Conservation (phyloP, 2,797 vertebrate genomes). For the Nannoperca obscura region DNA sequence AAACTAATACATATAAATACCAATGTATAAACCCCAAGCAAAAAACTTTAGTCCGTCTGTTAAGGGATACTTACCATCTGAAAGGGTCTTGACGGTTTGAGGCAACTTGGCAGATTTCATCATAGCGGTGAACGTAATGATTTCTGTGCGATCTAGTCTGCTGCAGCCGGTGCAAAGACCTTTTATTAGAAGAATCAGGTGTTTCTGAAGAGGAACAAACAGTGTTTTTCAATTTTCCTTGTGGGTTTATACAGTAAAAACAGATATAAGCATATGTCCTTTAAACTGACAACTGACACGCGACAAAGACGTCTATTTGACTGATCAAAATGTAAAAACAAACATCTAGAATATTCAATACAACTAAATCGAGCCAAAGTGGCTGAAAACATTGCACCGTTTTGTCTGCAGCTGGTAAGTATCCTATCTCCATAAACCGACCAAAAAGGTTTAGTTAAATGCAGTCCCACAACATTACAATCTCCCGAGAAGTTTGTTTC, state of each 20-base stretch:
- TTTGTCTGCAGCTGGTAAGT: neutral
- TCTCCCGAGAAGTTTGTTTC: neutral
- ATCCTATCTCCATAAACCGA: neutral
- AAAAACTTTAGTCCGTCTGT: neutral
- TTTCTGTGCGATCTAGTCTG: conserved; percentile 97
- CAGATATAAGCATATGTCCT: neutral
- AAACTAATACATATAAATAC: neutral
- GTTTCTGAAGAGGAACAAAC: conserved; percentile 86
- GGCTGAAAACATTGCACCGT: neutral
- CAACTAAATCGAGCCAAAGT: neutral
- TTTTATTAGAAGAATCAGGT: conserved; percentile 98
- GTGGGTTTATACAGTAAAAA: neutral
- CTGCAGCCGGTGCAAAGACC: conserved; percentile 98
- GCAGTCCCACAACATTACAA: neutral
- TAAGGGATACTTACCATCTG: conserved; percentile 89
- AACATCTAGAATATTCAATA: neutral
- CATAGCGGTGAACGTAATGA: conserved; percentile 99
- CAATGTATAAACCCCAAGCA: neutral
- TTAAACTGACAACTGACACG: neutral
- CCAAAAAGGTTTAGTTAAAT: neutral
- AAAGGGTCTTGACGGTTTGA: conserved; percentile 98
- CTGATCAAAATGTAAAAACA: neutral
- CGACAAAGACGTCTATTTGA: neutral
- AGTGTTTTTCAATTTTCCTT: neutral
- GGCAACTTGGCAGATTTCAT: conserved; percentile 99